Base-by-base conservation (phyloP, 2,888 invertebrate genomes). In the Steromphala cineraria region DNA sequence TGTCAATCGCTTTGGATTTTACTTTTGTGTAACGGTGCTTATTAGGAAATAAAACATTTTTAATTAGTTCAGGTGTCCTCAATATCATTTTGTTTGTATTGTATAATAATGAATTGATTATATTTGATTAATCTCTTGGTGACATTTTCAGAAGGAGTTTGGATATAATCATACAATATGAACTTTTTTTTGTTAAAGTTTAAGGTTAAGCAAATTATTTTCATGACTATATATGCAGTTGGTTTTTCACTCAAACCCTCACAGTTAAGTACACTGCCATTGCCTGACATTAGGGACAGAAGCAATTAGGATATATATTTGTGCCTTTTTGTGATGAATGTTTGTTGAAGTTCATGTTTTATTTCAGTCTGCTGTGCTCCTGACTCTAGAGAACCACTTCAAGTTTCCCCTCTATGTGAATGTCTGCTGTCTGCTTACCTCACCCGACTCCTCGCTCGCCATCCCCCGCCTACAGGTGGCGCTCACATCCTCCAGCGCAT, bases 381-480 rank as follows among this genome's bases (percentile, higher is more conserved):
- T 93, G 77, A 86, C 86, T 8, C 76, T 95, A 89, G 95, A 96
- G 80, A 94, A 95, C 28, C 95, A 95, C 83, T 91, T 95, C 78
- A 94, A 94, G 67, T 96, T 96, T 93, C 96, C 96, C 0, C 90
- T 96, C 78, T 94, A 95, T 80, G 94, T 96, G 90, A 96, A 96
- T 15, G 95, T 96, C 52, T 96, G 96, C 90, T 94, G 96, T 91
- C 94, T 96, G 89, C 62, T 86, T 21, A 82, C 84, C 67, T 87
- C 85, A 10, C 90, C 89, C 0, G 28, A 67, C 17, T 53, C 71
- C n/a, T 78, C 83, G 10, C 24, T 75, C 17, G 83, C 82, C 17
- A 15, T 82, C n/a, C 86, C 86, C 3, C 79, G 62, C 77, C 79
- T 87, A 13, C 79, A 75, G 15, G 53, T 84, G 17, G 83, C 84